Base-by-base conservation (phyloP, 2,888 invertebrate genomes). In the Habrosyne pyritoides region DNA sequence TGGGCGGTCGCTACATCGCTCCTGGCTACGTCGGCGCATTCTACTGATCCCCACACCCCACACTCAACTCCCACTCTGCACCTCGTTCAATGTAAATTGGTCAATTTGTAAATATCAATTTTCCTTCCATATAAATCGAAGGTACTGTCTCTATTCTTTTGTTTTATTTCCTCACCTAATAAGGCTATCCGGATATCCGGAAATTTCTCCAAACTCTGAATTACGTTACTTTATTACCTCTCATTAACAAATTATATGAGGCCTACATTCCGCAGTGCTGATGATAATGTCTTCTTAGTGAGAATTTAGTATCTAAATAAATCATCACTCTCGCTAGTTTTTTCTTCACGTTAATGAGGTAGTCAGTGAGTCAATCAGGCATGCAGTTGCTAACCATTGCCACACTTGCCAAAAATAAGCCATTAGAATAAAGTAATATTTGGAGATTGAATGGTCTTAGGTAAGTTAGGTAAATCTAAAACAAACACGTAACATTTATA, bases 11-110 rank as follows among this genome's bases (percentile, higher is more conserved):
- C 46, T 67, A 66, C 64, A 60, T 83, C 61, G 66, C 70, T 18
- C 88, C 89, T 2, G 89, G 89, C 42, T 75, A 75, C 59, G 63
- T 87, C 46, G 86, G 84, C 36, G 69, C 83, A 4, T 42, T 69
- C 66, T 46, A 71, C 57, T 85, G 76, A 74, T 50, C 59, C 33
- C 12, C 6, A 26, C 42, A 10, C 22, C 52, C 21, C 49, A 53
- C 53, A 53, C 62, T 47, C 36, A 57, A 54, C 53, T 10, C 22
- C 36, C 59, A 54, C 51, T 10, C 21, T 54, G 51, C 50, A 30
- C 54, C 52, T 53, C 55, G 18, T 51, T 53, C 28, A 49, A 49
- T 18, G 21, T 55, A 10, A 28, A 50, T 28, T 22, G 18, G 10
- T 50, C 14, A 28, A 0, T 21, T 22, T 50, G 50, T 50, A 50